Conservation (phyloP, 2,797 vertebrate genomes). For the Crenuchus spilurus region DNA sequence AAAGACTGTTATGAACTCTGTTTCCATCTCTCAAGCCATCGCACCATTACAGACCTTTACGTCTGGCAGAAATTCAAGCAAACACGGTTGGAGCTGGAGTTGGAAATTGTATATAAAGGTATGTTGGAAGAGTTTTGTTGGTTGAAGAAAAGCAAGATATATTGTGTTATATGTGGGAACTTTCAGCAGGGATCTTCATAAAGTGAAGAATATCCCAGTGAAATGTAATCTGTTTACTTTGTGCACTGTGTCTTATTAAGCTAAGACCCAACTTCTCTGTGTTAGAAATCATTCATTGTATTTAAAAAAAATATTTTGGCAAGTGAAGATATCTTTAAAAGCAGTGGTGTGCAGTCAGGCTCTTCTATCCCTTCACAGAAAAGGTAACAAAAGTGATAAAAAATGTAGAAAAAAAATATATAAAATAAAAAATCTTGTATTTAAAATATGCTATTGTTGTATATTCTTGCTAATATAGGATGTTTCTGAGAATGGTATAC, state of each 20-base stretch:
- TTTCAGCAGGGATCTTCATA: not conserved
- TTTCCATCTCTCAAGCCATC: no score
- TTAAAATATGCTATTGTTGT: no score
- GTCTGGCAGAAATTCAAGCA: not conserved
- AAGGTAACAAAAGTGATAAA: no score
- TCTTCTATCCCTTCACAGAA: no score
- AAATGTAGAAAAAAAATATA: no score
- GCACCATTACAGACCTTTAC: no score
- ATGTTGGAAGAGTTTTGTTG: not conserved
- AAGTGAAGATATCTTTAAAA: not conserved
- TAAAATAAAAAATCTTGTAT: no score
- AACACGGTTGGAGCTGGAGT: no score
- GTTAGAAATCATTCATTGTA: not conserved
- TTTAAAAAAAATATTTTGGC: slow-evolving; percentile 1
- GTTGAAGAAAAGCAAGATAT: slow-evolving; percentile 5
- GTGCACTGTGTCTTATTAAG: not conserved
- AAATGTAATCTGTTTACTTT: not conserved
- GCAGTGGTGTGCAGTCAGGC: no score
- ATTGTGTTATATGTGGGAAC: not conserved
- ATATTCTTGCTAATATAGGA: no score
- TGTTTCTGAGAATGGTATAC: no score
- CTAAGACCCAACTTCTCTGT: not conserved
- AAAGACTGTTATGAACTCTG: no score
- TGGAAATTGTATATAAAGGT: not conserved
- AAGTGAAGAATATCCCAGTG: slow-evolving; percentile 3